phyloP scores from a whole-genome alignment of 2,888 invertebrate genomes.

The Tortricodes alternella region DNA sequence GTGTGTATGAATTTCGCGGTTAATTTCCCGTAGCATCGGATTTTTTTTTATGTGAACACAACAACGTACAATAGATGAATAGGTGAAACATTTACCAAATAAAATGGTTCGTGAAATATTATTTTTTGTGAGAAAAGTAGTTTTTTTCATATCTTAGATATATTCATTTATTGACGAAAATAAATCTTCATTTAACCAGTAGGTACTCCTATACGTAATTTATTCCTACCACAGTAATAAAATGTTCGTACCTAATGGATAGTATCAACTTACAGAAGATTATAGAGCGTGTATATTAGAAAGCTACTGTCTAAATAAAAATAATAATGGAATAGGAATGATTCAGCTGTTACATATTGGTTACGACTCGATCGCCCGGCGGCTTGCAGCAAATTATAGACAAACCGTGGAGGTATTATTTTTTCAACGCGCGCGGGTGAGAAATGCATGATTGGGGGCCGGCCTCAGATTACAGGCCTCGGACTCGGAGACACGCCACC shows the following conservation, averaged over 20 bases:
- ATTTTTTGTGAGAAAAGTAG: neutral
- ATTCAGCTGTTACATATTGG: conserved; percentile 51
- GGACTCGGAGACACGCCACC: conserved; percentile 72
- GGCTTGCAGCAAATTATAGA: conserved; percentile 80
- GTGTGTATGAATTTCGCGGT: conserved; percentile 54
- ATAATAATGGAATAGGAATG: conserved; percentile 57
- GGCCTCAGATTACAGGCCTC: conserved; percentile 76
- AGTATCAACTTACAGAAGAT: conserved; percentile 37
- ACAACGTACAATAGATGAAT: conserved; percentile 33
- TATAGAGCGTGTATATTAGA: conserved; percentile 59
- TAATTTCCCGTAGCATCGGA: conserved; percentile 62
- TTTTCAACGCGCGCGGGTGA: conserved; percentile 82
- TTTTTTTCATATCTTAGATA: neutral
- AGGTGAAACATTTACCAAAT: conserved; percentile 32
- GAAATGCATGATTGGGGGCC: conserved; percentile 81
- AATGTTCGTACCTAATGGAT: conserved; percentile 18
- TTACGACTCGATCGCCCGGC: conserved; percentile 46
- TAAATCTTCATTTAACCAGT: no score
- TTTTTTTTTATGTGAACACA: conserved; percentile 56
- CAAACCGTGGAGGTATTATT: conserved; percentile 78
- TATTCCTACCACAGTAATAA: conserved; percentile 9
- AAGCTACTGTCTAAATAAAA: conserved; percentile 69
- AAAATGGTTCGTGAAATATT: conserved; percentile 30
- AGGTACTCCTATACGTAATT: no score
- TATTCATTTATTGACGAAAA: no score